These are phyloP conservation scores for Phaethon lepturus DNA, from an alignment of 2,113 vertebrate species.

Conservation along the genomic window DNA sequence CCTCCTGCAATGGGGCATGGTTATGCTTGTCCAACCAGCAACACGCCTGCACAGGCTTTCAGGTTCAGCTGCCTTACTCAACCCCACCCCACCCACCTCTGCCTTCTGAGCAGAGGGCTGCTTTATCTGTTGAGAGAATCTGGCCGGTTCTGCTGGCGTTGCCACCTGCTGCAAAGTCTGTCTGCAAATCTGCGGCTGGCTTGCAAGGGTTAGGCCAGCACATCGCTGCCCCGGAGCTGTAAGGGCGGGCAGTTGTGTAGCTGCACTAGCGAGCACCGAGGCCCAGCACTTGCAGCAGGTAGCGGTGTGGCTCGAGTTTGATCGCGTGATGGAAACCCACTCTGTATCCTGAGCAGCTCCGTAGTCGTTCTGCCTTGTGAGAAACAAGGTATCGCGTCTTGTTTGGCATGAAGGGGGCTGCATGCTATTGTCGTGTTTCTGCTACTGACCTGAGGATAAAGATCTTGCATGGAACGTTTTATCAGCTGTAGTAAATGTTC, in stretches of 20 bases:
- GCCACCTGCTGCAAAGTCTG: not conserved
- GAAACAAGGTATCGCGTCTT: not conserved
- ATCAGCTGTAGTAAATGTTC: constrained; percentile 17
- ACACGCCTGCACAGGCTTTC: not conserved
- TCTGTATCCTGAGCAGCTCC: not conserved
- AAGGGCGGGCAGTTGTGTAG: not conserved
- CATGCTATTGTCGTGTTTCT: not conserved
- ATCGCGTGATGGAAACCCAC: not conserved
- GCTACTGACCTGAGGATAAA: not conserved
- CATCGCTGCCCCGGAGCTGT: not conserved
- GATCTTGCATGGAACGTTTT: not conserved
- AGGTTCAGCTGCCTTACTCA: not conserved
- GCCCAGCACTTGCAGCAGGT: not conserved
- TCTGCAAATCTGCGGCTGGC: not conserved
- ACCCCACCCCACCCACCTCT: not conserved
- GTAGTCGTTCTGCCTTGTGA: not conserved
- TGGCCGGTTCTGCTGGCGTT: not conserved
- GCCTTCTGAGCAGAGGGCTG: not conserved
- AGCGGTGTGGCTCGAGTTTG: not conserved
- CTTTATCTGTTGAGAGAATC: not conserved
- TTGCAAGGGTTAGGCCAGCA: not conserved
- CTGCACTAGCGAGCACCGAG: not conserved
- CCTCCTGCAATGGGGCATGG: accelerated
- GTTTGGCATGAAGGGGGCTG: not conserved
- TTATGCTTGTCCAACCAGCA: not conserved